phyloP scores from a whole-genome alignment of 2,113 vertebrate species.

The Callorhinus ursinus region DNA sequence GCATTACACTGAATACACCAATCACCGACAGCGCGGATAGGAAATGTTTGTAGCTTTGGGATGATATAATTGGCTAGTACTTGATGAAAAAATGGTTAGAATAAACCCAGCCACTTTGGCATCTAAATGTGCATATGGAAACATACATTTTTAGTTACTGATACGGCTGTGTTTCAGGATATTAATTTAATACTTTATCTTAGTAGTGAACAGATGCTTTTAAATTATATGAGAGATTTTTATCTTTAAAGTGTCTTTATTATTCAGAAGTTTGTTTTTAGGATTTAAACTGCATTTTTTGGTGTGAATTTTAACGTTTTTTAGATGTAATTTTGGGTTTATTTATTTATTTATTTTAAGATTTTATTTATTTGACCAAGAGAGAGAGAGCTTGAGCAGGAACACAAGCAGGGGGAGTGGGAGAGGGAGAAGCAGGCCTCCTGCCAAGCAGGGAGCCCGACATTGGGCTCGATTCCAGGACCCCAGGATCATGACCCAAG shows the following conservation, averaged over 20 bases:
- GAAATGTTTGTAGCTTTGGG: constrained; percentile 71
- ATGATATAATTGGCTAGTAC: constrained; percentile 73
- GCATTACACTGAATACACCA: constrained; percentile 80
- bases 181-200: constrained; percentile 39
- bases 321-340: background rate
- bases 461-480: too few species aligned
- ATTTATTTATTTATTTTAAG: background rate
- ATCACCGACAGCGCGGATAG: constrained; percentile 79
- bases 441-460: too few species aligned
- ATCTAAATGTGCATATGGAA: constrained; percentile 17
- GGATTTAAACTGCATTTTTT: constrained; percentile 10
- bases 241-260: constrained; percentile 25
- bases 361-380: too few species aligned
- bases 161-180: constrained; percentile 17
- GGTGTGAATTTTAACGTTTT: constrained; percentile 12
- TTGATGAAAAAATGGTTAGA: constrained; percentile 48
- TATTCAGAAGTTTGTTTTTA: constrained; percentile 49
- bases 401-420: too few species aligned
- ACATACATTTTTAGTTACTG: constrained; percentile 42
- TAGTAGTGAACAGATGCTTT: constrained; percentile 24
- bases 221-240: constrained; percentile 43
- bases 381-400: too few species aligned
- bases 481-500: too few species aligned
- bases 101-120: constrained; percentile 34
- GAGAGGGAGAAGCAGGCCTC: too few species aligned